Percentiles rank a stretch among this genome's conserved stretches.
phyloP scores from a whole-genome alignment of 2,888 invertebrate species.

The Dascillus cervinus region DNA sequence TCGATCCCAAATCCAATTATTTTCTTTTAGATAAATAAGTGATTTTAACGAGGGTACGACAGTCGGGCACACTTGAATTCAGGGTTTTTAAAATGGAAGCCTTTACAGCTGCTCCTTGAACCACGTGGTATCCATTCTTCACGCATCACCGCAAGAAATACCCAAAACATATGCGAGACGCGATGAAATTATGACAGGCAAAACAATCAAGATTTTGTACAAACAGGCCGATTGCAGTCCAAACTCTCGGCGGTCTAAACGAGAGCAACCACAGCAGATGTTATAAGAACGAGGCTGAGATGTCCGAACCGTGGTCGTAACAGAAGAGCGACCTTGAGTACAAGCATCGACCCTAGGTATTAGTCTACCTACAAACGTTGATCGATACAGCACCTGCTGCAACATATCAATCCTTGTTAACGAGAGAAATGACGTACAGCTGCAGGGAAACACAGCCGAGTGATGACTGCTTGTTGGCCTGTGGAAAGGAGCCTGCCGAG shows the following conservation, averaged over 20 bases:
- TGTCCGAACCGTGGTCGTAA: constrained; percentile 7
- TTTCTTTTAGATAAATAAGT: no score
- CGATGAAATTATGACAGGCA: no score
- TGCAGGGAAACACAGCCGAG: constrained; percentile 2
- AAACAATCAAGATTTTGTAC: no score
- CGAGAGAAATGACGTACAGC: constrained; percentile 15
- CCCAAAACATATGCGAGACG: no score
- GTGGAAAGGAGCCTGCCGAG: neutral
- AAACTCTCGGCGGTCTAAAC: constrained; percentile 4
- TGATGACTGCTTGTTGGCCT: neutral
- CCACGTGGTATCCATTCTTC: no score
- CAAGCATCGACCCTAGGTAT: constrained; percentile 22
- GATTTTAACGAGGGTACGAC: no score
- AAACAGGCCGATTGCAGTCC: no score
- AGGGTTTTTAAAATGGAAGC: no score
- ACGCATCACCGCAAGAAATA: no score
- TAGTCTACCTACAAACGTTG: constrained; percentile 18
- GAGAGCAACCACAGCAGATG: constrained; percentile 11
- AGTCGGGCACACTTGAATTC: no score
- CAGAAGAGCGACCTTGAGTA: constrained; percentile 21
- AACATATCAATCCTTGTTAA: constrained; percentile 19
- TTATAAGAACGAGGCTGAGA: constrained; percentile 1
- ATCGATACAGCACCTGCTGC: constrained; percentile 21
- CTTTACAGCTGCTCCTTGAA: no score
- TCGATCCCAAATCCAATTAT: no score